Conservation (phyloP, 2,113 vertebrate genomes). For the Cryptoleucopteryx plumbea region DNA sequence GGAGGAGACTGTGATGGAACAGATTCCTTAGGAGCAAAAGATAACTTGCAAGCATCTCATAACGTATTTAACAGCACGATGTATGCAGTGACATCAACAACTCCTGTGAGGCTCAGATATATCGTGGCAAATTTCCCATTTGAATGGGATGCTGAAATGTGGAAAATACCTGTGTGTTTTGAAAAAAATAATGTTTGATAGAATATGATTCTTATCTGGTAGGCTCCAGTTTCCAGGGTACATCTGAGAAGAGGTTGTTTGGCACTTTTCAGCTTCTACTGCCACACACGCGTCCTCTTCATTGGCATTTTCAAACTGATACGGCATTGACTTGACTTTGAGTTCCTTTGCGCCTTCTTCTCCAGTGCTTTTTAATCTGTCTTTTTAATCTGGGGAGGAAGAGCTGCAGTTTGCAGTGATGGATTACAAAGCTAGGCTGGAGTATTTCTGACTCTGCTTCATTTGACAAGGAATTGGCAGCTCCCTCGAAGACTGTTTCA, state of each 20-base stretch:
- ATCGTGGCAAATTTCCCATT: accelerated
- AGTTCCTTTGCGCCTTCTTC: not conserved
- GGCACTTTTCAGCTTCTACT: not conserved
- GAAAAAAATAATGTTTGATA: accelerated
- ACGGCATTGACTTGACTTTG: not conserved
- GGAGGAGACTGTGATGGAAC: not conserved
- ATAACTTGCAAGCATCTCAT: not conserved
- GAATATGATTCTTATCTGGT: not conserved
- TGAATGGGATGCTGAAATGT: not conserved
- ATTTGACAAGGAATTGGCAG: not conserved
- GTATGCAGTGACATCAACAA: not conserved
- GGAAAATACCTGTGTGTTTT: not conserved
- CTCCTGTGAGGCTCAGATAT: accelerated
- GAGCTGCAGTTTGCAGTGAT: not conserved
- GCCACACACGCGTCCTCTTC: accelerated
- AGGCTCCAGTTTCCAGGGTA: not conserved
- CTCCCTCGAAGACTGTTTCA: not conserved
- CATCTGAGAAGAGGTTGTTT: accelerated
- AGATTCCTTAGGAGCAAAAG: not conserved
- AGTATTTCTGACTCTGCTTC: not conserved
- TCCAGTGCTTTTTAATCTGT: not conserved
- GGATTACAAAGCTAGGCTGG: not conserved
- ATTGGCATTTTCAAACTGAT: not conserved
- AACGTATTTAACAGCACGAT: not conserved
- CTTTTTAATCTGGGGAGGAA: not conserved